Conservation (phyloP, 2,888 invertebrate species). For the Stramonita haemastoma region DNA sequence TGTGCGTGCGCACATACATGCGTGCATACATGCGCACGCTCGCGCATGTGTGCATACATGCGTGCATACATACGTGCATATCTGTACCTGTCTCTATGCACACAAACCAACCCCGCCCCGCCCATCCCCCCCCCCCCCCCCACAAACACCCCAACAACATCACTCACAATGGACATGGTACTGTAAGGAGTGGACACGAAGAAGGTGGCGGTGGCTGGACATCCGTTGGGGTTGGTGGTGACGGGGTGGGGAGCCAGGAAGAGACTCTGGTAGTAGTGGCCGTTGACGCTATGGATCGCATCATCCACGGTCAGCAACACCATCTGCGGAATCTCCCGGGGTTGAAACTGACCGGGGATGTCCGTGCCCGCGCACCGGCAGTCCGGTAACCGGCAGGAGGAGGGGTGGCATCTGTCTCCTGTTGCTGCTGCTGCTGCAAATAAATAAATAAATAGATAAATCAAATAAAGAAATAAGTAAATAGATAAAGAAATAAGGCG, state of each 20-base stretch:
- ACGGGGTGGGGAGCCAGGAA: constrained; percentile 48
- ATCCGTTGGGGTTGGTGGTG: constrained; percentile 85
- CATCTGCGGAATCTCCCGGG: constrained; percentile 56
- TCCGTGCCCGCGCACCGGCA: constrained; percentile 53
- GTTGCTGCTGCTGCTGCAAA: no score
- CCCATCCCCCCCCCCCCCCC: no score
- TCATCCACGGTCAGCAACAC: constrained; percentile 66
- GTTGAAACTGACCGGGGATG: constrained; percentile 51
- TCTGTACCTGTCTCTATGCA: neutral
- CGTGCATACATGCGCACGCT: no score
- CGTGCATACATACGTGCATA: neutral
- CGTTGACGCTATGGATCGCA: constrained; percentile 53
- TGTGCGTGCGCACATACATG: neutral
- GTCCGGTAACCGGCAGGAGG: constrained; percentile 52
- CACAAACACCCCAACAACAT: no score
- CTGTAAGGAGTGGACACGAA: constrained; percentile 99
- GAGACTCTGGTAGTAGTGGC: constrained; percentile 50
- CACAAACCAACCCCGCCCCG: no score
- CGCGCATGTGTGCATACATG: no score
- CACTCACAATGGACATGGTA: constrained; percentile 7
- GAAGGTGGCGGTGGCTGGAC: constrained; percentile 83
- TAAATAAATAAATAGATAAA: no score
- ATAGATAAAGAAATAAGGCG: no score
- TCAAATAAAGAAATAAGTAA: no score
- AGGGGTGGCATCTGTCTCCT: constrained; percentile 43